Percentiles rank a stretch among this genome's conserved stretches.
These are phyloP conservation scores for Perizoma affinitatum DNA, from an alignment of 2,888 invertebrate genomes.

Conservation along the genomic window DNA sequence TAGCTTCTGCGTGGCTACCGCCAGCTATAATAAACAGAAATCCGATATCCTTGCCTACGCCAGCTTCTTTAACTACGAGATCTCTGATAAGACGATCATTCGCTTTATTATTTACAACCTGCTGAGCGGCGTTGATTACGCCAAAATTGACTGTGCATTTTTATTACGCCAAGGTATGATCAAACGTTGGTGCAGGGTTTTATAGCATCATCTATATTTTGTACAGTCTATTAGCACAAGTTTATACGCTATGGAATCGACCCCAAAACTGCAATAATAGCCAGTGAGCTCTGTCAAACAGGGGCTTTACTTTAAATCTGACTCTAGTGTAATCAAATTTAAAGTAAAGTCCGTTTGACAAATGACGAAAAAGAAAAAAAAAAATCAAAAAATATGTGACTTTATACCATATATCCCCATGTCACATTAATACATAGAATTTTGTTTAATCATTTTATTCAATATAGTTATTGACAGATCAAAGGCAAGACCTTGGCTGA, in stretches of 20 bases:
- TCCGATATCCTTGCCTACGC: conserved; percentile 71
- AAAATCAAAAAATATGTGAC: too few relatives aligned
- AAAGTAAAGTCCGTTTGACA: too few relatives aligned
- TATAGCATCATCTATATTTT: conserved; percentile 9
- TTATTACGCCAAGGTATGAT: conserved; percentile 21
- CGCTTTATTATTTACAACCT: conserved; percentile 73
- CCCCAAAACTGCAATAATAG: too few relatives aligned
- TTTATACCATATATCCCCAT: too few relatives aligned
- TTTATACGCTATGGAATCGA: background rate
- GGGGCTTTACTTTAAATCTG: too few relatives aligned
- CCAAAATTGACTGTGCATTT: conserved; percentile 59
- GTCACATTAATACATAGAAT: too few relatives aligned
- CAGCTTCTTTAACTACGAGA: conserved; percentile 69
- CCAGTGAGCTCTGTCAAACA: too few relatives aligned
- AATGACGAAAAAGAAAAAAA: too few relatives aligned
- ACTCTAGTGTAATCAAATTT: too few relatives aligned
- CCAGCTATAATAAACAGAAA: conserved; percentile 76
- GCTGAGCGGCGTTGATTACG: conserved; percentile 53
- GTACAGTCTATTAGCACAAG: background rate
- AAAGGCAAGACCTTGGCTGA: too few relatives aligned
- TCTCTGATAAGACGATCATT: conserved; percentile 70
- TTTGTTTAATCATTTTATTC: too few relatives aligned
- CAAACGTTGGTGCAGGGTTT: conserved; percentile 2
- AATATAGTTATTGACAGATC: too few relatives aligned
- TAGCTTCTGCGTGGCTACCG: conserved; percentile 65